These are phyloP conservation scores for Podarcis lilfordi DNA, from an alignment of 2,797 vertebrate genomes.

Conservation along the genomic window DNA sequence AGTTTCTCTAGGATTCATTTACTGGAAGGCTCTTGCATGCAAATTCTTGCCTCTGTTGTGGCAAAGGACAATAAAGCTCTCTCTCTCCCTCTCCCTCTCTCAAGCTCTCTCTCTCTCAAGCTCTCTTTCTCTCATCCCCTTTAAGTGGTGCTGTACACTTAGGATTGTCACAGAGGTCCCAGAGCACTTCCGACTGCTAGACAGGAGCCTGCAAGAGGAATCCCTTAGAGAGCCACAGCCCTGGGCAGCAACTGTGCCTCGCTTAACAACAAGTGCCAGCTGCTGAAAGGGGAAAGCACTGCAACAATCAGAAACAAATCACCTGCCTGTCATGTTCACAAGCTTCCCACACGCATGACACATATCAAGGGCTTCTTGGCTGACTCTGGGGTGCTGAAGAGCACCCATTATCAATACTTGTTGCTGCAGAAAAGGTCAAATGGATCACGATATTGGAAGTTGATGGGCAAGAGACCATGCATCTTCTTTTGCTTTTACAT, in stretches of 20 bases:
- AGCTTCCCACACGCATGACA: neutral
- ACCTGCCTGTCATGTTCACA: neutral
- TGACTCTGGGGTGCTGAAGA: neutral
- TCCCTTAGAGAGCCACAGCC: constrained; percentile 8
- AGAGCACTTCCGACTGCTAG: neutral
- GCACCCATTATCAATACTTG: neutral
- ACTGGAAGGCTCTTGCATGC: neutral
- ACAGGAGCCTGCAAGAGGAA: neutral
- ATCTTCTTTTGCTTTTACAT: neutral
- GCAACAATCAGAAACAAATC: neutral
- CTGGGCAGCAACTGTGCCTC: neutral
- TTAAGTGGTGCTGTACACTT: neutral
- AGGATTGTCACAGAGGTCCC: neutral
- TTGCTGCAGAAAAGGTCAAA: neutral
- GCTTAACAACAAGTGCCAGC: neutral
- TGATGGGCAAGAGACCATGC: neutral
- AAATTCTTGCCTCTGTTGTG: neutral
- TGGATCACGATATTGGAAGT: neutral
- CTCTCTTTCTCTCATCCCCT: neutral
- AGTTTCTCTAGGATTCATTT: neutral
- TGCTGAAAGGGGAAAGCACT: neutral
- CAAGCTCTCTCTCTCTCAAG: too few relatives aligned
- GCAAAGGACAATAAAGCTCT: neutral
- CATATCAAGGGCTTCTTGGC: neutral
- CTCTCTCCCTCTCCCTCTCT: too few relatives aligned